Evolutionary conservation across 2,113 vertebrate genomes (phyloP), one percentile per base, ranked within the genome.

Genomic region (Propithecus coquereli): DNA sequence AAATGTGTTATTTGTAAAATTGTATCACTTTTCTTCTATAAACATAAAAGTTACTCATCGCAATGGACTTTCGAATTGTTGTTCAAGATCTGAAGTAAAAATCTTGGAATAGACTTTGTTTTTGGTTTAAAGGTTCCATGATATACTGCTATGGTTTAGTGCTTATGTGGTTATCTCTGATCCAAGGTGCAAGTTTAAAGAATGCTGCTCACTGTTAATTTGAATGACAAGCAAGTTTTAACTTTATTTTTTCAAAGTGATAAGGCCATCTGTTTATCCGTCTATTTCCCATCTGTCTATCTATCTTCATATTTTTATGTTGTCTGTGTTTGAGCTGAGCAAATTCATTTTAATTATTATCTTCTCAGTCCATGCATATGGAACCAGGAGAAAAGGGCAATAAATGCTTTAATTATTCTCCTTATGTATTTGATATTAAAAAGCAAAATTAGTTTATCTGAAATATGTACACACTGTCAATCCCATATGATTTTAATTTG

Each of bases 281-380:
- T 82, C 68, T 87, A 96, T 94, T 95, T 96, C 45, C 96, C 94
- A 94, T 96, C 95, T 97, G 97, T 79, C 90, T 95, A 80, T 94
- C 90, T 91, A 89, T 79, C 79, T 96, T 97, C 74, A 71, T 89
- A 93, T 93, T 97, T 97, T 96, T 83, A 94, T 96, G 85, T 88
- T 96, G 47, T 96, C 86, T 91, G 45, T 97, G 90, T 94, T 96
- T 96, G 83, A 4, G 30, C 83, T 94, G 90, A 40, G 68, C 82
- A 96, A 95, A 96, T 96, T 97, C 68, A 97, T 96, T 96, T 96
- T 96, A 97, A 95, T 97, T 81, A 94, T 89, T 92, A 71, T 45
- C 65, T 86, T 54, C 2, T 20, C 86, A 83, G 94, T 95, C 87
- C 5, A 5, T 70, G 61, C 50, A 63, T 86, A 96, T 92, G 57